Percentiles rank a stretch among this genome's conserved stretches.
Evolutionary conservation across 2,797 vertebrate species (phyloP).

Genomic region (Myotis planiceps): DNA sequence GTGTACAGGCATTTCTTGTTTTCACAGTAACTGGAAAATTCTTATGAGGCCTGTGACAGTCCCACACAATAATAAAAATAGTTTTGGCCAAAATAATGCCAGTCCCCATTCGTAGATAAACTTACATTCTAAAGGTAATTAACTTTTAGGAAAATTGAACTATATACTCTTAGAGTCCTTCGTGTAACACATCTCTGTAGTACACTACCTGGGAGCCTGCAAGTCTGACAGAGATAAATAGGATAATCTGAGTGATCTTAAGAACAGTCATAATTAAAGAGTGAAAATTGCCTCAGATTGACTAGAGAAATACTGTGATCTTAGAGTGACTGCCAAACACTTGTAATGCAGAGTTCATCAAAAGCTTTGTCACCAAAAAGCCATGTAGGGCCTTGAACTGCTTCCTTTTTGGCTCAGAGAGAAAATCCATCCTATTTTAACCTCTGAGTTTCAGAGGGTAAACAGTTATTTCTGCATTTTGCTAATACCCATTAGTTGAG

Average conservation of each 20-base stretch:
- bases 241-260: background rate
- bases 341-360: background rate
- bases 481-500: background rate
- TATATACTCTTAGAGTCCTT: background rate
- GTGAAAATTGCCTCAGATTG: background rate
- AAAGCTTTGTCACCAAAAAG: constrained; percentile 22
- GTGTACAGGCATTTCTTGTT: background rate
- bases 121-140: background rate
- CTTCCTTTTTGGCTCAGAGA: background rate
- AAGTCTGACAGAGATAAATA: background rate
- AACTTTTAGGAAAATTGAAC: background rate
- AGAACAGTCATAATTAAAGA: constrained; percentile 35
- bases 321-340: background rate
- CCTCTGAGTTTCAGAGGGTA: background rate
- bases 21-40: background rate
- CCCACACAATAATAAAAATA: background rate
- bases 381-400: background rate
- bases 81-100: background rate
- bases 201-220: background rate
- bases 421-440: background rate
- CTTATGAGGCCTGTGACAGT: background rate
- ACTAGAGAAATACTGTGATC: constrained; percentile 10
- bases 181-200: background rate
- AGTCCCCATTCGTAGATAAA: background rate
- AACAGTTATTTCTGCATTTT: background rate